Conservation (phyloP, 2,888 invertebrate genomes). For the Neoascia interrupta region DNA sequence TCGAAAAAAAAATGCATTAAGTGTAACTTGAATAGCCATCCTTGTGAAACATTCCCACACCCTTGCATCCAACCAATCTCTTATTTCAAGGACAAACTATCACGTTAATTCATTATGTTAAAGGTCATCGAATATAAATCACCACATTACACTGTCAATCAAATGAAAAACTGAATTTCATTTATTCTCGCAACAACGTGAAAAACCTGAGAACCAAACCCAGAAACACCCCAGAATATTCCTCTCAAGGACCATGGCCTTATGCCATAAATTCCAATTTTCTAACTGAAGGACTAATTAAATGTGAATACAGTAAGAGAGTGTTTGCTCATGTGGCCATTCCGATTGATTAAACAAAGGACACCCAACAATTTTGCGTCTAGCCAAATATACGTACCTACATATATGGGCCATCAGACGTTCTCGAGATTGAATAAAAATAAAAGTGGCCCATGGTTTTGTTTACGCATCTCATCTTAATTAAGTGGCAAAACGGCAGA, state of each 20-base stretch:
- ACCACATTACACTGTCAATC: slow-evolving; percentile 28
- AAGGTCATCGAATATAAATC: too few species aligned
- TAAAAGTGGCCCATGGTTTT: slow-evolving; percentile 30
- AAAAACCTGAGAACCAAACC: too few species aligned
- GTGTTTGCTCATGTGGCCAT: slow-evolving; percentile 39
- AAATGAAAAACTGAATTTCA: slow-evolving; percentile 23
- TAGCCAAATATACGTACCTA: slow-evolving; percentile 11
- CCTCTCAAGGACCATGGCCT: not conserved
- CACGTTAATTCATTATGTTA: too few species aligned
- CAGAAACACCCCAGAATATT: not conserved
- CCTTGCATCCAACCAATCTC: too few species aligned
- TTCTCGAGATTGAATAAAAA: too few species aligned
- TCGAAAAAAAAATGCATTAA: too few species aligned
- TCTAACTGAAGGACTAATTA: slow-evolving; percentile 34
- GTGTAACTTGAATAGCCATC: too few species aligned
- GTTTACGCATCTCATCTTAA: slow-evolving; percentile 40
- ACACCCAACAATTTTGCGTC: slow-evolving; percentile 22
- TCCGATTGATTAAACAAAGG: slow-evolving; percentile 44
- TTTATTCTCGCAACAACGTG: too few species aligned
- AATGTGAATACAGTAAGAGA: slow-evolving; percentile 29
- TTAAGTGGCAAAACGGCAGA: slow-evolving; percentile 48
- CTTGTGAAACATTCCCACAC: too few species aligned
- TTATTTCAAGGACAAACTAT: too few species aligned
- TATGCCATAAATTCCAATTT: slow-evolving; percentile 25
- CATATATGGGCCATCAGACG: too few species aligned